These are phyloP conservation scores for Clostera curtula DNA, from an alignment of 2,888 invertebrate genomes.

Conservation along the genomic window DNA sequence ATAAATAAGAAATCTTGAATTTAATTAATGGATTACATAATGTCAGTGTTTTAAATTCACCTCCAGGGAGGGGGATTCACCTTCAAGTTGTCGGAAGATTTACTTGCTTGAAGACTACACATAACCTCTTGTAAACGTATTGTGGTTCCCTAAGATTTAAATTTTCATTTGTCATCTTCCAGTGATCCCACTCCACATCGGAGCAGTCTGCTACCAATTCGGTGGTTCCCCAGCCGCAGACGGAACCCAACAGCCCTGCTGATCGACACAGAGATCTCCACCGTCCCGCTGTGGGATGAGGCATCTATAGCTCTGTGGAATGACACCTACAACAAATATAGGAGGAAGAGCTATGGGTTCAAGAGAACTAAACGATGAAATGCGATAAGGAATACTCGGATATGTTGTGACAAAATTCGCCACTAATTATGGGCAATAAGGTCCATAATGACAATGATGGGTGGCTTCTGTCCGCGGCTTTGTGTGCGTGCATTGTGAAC, in stretches of 20 bases:
- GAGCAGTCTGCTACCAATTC: slow-evolving; percentile 38
- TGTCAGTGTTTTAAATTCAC: too few relatives aligned
- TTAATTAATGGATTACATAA: too few relatives aligned
- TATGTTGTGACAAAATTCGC: too few relatives aligned
- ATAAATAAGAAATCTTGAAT: too few relatives aligned
- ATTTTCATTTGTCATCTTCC: slow-evolving; percentile 18
- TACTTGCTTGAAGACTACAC: too few relatives aligned
- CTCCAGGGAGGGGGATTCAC: too few relatives aligned
- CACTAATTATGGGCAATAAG: too few relatives aligned
- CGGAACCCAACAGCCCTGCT: slow-evolving; percentile 50
- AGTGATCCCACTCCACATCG: slow-evolving; percentile 59
- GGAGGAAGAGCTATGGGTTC: slow-evolving; percentile 38
- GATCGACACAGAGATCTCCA: slow-evolving; percentile 42
- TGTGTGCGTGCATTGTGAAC: too few relatives aligned
- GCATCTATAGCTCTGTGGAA: slow-evolving; percentile 49
- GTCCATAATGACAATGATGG: too few relatives aligned
- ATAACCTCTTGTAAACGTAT: too few relatives aligned
- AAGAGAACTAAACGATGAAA: slow-evolving; percentile 11
- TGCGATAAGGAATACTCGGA: slow-evolving; percentile 5
- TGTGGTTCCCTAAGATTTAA: not conserved
- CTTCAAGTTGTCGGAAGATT: too few relatives aligned
- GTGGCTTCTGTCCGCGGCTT: too few relatives aligned
- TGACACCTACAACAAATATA: slow-evolving; percentile 50
- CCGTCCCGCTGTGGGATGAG: slow-evolving; percentile 50
- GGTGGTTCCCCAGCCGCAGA: slow-evolving; percentile 50